Percentiles rank a stretch among this genome's conserved stretches.
These are phyloP conservation scores for Microcebus griseorufus DNA, from an alignment of 2,113 vertebrate genomes.

Conservation along the genomic window DNA sequence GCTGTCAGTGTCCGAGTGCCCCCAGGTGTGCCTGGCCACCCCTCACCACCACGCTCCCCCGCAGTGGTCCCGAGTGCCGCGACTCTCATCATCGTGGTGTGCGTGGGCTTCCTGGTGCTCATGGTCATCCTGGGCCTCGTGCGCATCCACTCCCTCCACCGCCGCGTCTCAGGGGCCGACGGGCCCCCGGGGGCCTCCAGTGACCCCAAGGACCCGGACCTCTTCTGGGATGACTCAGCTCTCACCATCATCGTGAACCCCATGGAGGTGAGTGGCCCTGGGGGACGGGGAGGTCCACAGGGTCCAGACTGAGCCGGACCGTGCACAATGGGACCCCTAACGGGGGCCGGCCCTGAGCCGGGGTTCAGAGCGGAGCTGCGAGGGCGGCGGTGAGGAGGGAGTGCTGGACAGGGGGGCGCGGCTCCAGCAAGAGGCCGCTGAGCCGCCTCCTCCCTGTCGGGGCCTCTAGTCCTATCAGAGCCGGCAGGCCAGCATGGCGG, in stretches of 20 bases:
- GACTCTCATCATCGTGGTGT: constrained; percentile 98
- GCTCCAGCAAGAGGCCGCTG: not conserved
- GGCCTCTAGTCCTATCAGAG: constrained; percentile 85
- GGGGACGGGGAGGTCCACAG: not conserved
- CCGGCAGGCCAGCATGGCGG: constrained; percentile 79
- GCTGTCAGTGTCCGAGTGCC: fast-evolving
- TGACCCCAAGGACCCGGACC: constrained; percentile 89
- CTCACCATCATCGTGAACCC: constrained; percentile 99
- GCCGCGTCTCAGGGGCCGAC: constrained; percentile 76
- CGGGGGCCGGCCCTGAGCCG: not conserved
- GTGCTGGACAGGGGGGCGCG: not conserved
- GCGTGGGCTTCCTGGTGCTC: constrained; percentile 97
- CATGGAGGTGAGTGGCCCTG: constrained; percentile 92
- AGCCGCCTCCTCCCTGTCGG: fast-evolving
- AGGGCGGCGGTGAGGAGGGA: not conserved
- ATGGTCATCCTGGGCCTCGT: constrained; percentile 97
- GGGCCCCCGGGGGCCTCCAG: constrained; percentile 67
- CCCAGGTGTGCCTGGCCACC: not conserved
- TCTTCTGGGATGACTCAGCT: constrained; percentile 97
- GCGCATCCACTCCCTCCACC: constrained; percentile 96
- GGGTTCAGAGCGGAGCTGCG: too few relatives aligned
- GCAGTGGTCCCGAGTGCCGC: constrained; percentile 96
- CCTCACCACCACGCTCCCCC: not conserved
- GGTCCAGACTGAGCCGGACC: not conserved
- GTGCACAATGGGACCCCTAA: not conserved